Percentiles rank a stretch among this genome's conserved stretches.
These are phyloP conservation scores for Drosophila nigricruria DNA, from an alignment of 2,888 invertebrate species.

Conservation along the genomic window DNA sequence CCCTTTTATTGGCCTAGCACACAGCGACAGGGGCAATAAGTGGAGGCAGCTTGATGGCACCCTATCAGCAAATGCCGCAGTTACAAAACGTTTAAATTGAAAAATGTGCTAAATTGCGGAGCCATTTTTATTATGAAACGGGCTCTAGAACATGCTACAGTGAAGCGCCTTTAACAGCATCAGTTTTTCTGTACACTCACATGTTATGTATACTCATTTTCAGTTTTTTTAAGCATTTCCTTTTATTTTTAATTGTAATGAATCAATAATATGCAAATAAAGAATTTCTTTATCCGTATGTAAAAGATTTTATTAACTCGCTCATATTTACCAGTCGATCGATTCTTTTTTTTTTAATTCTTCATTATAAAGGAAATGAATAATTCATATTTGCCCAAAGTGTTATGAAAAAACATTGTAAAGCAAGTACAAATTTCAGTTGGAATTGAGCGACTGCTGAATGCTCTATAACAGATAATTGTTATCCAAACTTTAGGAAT, in stretches of 20 bases:
- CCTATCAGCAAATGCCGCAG: conserved; percentile 42
- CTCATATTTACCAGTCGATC: not conserved
- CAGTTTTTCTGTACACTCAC: not conserved
- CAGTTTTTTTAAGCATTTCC: not conserved
- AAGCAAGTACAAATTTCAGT: not conserved
- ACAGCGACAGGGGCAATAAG: conserved; percentile 27
- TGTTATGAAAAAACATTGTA: not conserved
- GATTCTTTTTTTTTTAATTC: not conserved
- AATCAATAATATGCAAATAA: conserved; percentile 6
- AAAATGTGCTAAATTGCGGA: conserved; percentile 61
- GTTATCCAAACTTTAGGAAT: too few relatives aligned
- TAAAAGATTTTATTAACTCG: conserved; percentile 1
- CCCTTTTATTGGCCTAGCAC: conserved; percentile 46
- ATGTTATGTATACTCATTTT: not conserved
- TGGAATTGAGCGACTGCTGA: not conserved
- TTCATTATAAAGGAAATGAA: not conserved
- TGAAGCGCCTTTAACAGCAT: conserved; percentile 16
- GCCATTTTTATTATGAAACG: conserved; percentile 44
- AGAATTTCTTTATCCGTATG: not conserved
- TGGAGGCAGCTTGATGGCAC: not conserved
- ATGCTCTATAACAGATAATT: too few relatives aligned
- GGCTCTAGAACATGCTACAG: not conserved
- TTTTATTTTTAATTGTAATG: not conserved
- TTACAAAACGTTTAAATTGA: conserved; percentile 63
- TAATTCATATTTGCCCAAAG: conserved; percentile 1